A percentile compares a stretch with the other conserved stretches of the same genome.
Evolutionary conservation across 2,113 vertebrate genomes (phyloP).

Genomic region (Mirounga angustirostris): DNA sequence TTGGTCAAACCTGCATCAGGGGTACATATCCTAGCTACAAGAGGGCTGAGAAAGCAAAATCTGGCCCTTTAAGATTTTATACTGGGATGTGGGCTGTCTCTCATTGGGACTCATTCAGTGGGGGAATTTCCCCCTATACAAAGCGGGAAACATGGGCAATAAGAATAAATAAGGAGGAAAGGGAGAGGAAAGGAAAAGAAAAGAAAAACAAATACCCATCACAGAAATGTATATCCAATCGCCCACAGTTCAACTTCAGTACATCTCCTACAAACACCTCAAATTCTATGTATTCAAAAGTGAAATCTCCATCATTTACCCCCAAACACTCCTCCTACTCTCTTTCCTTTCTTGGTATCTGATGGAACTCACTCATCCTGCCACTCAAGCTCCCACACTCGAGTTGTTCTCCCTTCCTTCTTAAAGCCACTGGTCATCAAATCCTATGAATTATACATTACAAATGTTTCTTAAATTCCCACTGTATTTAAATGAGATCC

Average conservation of each 20-base stretch:
- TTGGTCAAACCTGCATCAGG: not conserved
- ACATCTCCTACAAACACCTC: not conserved
- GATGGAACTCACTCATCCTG: not conserved
- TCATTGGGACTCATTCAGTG: not conserved
- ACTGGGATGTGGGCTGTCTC: not conserved
- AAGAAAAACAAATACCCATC: not conserved
- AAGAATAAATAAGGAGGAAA: not conserved
- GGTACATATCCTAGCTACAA: not conserved
- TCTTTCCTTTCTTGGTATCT: not conserved
- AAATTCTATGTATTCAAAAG: not conserved
- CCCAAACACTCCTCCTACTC: not conserved
- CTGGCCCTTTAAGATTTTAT: not conserved
- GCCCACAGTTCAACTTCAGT: not conserved
- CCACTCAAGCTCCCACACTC: not conserved
- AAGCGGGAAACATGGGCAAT: not conserved
- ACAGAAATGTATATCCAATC: not conserved
- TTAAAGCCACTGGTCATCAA: not conserved
- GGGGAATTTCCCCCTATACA: not conserved
- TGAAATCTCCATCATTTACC: not conserved
- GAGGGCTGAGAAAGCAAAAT: not conserved
- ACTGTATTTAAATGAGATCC: not conserved
- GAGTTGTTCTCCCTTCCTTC: conserved; percentile 6
- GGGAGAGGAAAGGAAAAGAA: not conserved
- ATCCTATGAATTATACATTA: not conserved
- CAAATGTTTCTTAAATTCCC: not conserved